Base-by-base conservation (phyloP, 2,113 vertebrate species). In the Zeus faber region DNA sequence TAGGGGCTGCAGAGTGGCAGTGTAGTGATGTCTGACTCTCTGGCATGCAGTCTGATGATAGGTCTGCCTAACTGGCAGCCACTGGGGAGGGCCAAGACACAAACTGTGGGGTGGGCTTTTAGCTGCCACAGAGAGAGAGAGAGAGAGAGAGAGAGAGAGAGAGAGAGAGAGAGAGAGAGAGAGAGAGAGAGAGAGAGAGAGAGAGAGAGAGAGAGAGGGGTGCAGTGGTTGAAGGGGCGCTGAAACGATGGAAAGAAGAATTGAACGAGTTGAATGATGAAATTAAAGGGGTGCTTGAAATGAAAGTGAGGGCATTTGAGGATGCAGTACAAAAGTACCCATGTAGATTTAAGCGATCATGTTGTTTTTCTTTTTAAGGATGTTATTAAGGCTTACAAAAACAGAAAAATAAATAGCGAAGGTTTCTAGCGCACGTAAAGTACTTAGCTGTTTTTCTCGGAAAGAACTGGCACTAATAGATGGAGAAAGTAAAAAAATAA, bases 1-100 rank as follows among this genome's bases (percentile, higher is more conserved):
- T 48, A 45, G 58, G 53, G 55, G 65, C 65, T 60, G 70, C 49
- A 54, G 44, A 62, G 59, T 43, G 65, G 49, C 53, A 39, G 59
- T 65, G 56, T 72, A 77, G 78, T 79, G 56, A 77, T 27, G 57
- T 56, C 37, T 59, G 76, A 70, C 66, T 67, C 18, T 44, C 49
- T 54, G 51, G 56, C 52, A 52, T 25, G 65, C 57, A 23, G 67
- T 17, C 53, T 63, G 68, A 70, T 76, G 76, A 75, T 65, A 59
- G 33, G 58, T 49, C 70, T 53, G 59, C 71, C 76, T 74, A 68
- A 76, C 43, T 58, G 71, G 58, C 65, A 33, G 66, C 67, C 70
- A 67, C 55, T 41, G 58, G 54, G 59, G 35, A 53, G 24, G 62
- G 61, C 58, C 53, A 49, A 45, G 20, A 14, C 54, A 45, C 43